A percentile compares a stretch with the other conserved stretches of the same genome.
These are phyloP conservation scores for Aromia moschata DNA, from an alignment of 2,888 invertebrate species.

Conservation along the genomic window DNA sequence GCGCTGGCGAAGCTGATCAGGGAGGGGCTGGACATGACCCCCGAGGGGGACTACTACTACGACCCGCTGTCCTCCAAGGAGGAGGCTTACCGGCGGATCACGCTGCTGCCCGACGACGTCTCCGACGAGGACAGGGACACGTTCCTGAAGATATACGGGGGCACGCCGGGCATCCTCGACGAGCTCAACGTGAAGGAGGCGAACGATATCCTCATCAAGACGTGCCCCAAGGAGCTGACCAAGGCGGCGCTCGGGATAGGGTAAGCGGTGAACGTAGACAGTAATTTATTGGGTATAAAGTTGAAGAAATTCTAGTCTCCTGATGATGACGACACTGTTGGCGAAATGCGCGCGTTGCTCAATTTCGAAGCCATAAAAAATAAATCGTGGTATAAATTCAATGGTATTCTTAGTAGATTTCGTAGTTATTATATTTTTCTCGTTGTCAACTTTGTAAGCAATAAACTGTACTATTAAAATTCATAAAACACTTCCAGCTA, in stretches of 20 bases:
- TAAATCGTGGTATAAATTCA: too few species aligned
- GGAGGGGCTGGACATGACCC: slow-evolving; percentile 75
- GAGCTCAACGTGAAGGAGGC: slow-evolving; percentile 81
- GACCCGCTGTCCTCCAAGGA: slow-evolving; percentile 69
- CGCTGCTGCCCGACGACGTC: slow-evolving; percentile 76
- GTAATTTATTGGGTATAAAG: too few species aligned
- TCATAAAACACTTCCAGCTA: too few species aligned
- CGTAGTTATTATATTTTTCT: too few species aligned
- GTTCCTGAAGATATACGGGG: slow-evolving; percentile 71
- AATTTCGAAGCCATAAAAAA: too few species aligned
- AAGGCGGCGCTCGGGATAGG: slow-evolving; percentile 36
- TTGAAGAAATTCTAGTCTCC: too few species aligned
- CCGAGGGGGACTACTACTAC: slow-evolving; percentile 65
- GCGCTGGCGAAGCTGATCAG: slow-evolving; percentile 76
- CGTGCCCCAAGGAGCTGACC: slow-evolving; percentile 64
- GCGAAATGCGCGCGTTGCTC: too few species aligned
- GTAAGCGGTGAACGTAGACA: too few species aligned
- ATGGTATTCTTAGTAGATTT: too few species aligned
- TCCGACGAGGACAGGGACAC: slow-evolving; percentile 72
- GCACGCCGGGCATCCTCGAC: slow-evolving; percentile 66
- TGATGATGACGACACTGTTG: too few species aligned
- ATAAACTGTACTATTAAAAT: too few species aligned
- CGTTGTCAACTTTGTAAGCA: too few species aligned
- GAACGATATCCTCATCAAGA: slow-evolving; percentile 81
- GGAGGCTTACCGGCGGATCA: slow-evolving; percentile 77